Base-by-base conservation (phyloP, 2,797 vertebrate genomes). In the Bucorvus abyssinicus region DNA sequence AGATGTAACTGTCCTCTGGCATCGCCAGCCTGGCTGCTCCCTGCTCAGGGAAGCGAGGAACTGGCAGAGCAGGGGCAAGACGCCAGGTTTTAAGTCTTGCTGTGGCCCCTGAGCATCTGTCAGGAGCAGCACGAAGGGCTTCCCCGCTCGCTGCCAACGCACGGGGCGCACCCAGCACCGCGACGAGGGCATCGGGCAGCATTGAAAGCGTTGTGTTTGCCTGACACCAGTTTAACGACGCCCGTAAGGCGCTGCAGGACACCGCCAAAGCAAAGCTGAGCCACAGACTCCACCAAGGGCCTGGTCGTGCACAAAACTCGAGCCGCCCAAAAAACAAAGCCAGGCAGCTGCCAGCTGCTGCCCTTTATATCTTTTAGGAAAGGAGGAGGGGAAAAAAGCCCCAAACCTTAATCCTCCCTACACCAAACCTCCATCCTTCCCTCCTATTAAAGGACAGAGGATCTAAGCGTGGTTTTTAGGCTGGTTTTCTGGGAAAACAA, bases 401-500 rank as follows among this genome's bases (percentile, higher is more conserved):
- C 23, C 0, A 84, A 86, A 4, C 30, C 32, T 71, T 49, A 82
- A 68, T 36, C 5, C 3, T 53, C 14, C 53, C 34, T 21, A 5
- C 6, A 23, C 5, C 27, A 16, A 87, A 53, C 29, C 19, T 89
- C 49, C 23, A 18, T 14, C 3, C 13, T 61, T 79, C 61, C 79
- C 14, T 83, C 56, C 38, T 78, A 24, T 79, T 75, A 75, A 42
- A 64, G 55, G 34, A 14, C 16, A 78, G 19, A 90, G 26, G 30
- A 88, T 57, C 26, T n/a, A 34, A 91, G 38, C 2, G 1, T 14
- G 53, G n/a, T 2, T 84, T 94, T 75, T 40, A 10, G 52, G n/a
- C 45, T 79, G 61, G 19, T 88, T 95, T 95, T 64, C 61, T 65
- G 65, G 3, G 30, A 83, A 94, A 94, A 81, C 45, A 52, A 90